These are phyloP conservation scores for Copidosoma aretas DNA, from an alignment of 2,888 invertebrate genomes.

Conservation along the genomic window DNA sequence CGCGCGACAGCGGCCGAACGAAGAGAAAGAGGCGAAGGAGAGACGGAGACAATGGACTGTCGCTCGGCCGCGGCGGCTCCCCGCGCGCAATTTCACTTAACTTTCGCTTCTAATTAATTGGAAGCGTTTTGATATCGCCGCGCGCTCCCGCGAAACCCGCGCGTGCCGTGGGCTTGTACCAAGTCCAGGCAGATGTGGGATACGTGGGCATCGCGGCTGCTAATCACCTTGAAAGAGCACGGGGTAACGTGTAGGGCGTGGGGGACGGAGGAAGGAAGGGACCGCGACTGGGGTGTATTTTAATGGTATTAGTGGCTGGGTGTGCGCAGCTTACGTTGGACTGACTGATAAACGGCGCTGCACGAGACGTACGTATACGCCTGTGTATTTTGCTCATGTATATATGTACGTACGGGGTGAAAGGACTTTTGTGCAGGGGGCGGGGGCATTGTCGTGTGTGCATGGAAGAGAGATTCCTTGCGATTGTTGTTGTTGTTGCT, in stretches of 20 bases:
- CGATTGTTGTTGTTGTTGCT: too few species aligned
- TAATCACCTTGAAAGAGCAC: slow-evolving; percentile 31
- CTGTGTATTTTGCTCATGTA: too few species aligned
- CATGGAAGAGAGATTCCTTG: too few species aligned
- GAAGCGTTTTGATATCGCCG: slow-evolving; percentile 36
- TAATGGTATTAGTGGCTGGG: too few species aligned
- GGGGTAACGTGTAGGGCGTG: neutral
- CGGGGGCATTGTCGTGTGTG: too few species aligned
- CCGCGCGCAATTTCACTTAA: slow-evolving; percentile 48
- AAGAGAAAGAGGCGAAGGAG: too few species aligned
- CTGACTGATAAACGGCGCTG: too few species aligned
- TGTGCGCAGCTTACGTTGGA: too few species aligned
- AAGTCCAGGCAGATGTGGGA: neutral
- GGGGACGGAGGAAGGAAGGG: slow-evolving; percentile 2
- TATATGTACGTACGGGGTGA: slow-evolving; percentile 14
- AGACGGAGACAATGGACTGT: slow-evolving; percentile 29
- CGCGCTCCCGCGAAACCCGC: slow-evolving; percentile 15
- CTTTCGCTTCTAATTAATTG: slow-evolving; percentile 53
- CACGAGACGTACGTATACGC: too few species aligned
- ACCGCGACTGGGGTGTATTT: too few species aligned
- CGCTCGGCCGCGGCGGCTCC: neutral
- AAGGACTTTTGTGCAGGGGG: slow-evolving; percentile 10
- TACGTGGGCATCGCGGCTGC: slow-evolving; percentile 5
- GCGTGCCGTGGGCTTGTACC: neutral
- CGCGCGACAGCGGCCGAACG: too few species aligned